Evolutionary conservation across 1,140 invertebrate genomes (phyloP).

Genomic region (Psilanteris sp.): DNA sequence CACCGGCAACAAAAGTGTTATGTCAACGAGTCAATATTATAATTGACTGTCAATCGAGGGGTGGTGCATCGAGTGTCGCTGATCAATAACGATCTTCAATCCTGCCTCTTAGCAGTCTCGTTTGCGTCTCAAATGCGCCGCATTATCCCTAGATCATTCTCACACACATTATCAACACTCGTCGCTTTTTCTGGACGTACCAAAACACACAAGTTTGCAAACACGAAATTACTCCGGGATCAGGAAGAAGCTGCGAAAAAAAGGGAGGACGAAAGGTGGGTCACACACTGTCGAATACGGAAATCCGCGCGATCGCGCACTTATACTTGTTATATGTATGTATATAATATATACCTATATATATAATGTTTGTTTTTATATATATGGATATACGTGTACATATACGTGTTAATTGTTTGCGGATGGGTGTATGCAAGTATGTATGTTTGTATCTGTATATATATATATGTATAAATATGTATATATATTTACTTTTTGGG

Average conservation of each 20-base stretch:
- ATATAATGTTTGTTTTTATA: too few species aligned
- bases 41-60: conserved; percentile 16
- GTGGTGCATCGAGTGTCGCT: conserved; percentile 18
- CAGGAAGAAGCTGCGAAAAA: conserved; percentile 46
- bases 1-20: conserved; percentile 1
- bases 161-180: conserved; percentile 4
- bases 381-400: too few species aligned
- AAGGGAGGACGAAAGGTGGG: conserved; percentile 40
- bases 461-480: conserved; percentile 2
- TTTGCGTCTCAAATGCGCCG: conserved; percentile 1
- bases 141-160: conserved; percentile 11
- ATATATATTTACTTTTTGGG: conserved; percentile 5
- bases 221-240: conserved; percentile 12
- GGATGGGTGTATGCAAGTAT: too few species aligned
- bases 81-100: background rate
- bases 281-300: conserved; percentile 17
- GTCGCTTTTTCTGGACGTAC: conserved; percentile 1
- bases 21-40: background rate
- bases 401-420: too few species aligned
- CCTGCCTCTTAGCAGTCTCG: conserved; percentile 16
- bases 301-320: conserved; percentile 39
- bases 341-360: too few species aligned
- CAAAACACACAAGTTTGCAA: conserved; percentile 14
- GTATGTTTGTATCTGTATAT: too few species aligned
- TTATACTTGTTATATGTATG: too few species aligned